These are phyloP conservation scores for Operophtera brumata DNA, from an alignment of 2,888 invertebrate species.

Conservation along the genomic window DNA sequence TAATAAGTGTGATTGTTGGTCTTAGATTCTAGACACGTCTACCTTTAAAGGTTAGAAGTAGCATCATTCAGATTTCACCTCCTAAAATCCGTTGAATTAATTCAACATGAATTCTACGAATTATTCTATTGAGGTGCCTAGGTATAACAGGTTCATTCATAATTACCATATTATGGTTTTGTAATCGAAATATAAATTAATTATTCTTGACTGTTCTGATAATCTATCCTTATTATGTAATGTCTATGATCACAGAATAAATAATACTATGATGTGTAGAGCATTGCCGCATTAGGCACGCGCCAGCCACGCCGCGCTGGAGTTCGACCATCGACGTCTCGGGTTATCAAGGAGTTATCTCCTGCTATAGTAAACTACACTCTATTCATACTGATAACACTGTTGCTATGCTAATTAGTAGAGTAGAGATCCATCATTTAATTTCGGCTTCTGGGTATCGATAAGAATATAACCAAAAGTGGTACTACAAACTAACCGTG, in stretches of 20 bases:
- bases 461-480: background rate
- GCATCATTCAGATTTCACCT: too few relatives aligned
- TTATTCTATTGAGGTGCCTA: too few relatives aligned
- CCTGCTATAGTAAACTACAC: constrained; percentile 41
- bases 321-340: constrained; percentile 14
- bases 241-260: background rate
- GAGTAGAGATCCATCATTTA: background rate
- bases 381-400: constrained; percentile 15
- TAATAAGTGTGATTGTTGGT: too few relatives aligned
- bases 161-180: too few relatives aligned
- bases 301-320: constrained; percentile 10
- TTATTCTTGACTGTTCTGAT: background rate
- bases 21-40: too few relatives aligned
- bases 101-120: too few relatives aligned
- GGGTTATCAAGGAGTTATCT: constrained; percentile 38
- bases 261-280: background rate
- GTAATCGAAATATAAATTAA: too few relatives aligned
- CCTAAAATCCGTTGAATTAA: too few relatives aligned
- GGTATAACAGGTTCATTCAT: too few relatives aligned
- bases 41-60: too few relatives aligned
- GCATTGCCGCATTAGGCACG: constrained; percentile 20
- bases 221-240: constrained; percentile 6
- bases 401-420: constrained; percentile 28
- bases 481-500: background rate
- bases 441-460: constrained; percentile 3